These are phyloP conservation scores for Sturnus vulgaris DNA, from an alignment of 2,113 vertebrate species.

Conservation along the genomic window DNA sequence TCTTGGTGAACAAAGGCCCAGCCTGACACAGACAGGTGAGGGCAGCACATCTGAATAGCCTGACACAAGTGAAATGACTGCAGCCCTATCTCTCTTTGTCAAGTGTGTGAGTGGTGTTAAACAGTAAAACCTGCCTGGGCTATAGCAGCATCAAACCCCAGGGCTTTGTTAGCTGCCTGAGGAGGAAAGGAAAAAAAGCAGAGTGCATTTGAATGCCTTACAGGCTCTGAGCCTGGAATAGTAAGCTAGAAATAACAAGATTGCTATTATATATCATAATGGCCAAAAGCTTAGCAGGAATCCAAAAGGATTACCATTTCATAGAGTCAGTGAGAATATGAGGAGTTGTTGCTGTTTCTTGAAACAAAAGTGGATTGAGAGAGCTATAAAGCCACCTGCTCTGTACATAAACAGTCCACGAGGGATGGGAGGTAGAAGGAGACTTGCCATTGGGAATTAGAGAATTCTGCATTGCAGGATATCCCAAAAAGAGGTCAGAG, in stretches of 20 bases:
- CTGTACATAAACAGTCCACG: not conserved
- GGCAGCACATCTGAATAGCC: constrained; percentile 1
- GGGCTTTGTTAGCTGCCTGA: constrained; percentile 9
- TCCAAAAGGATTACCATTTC: not conserved
- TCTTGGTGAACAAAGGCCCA: constrained; percentile 19
- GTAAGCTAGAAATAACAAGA: not conserved
- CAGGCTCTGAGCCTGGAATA: not conserved
- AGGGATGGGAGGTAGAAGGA: not conserved
- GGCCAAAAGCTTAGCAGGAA: not conserved
- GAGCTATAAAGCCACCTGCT: not conserved
- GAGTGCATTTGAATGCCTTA: not conserved
- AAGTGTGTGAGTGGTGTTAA: not conserved
- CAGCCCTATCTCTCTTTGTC: constrained; percentile 19
- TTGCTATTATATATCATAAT: not conserved
- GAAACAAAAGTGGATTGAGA: not conserved
- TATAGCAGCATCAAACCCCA: not conserved
- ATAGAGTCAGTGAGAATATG: not conserved
- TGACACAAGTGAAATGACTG: constrained; percentile 20
- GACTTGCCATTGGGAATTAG: not conserved
- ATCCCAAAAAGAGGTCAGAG: not conserved
- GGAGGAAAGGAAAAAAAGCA: not conserved
- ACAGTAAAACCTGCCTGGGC: not conserved
- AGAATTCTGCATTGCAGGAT: not conserved
- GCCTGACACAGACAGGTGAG: constrained; percentile 19
- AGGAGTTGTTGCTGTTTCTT: not conserved